Percentiles rank a stretch among this genome's conserved stretches.
These are phyloP conservation scores for Pristis pectinata DNA, from an alignment of 2,797 vertebrate species.

Conservation along the genomic window DNA sequence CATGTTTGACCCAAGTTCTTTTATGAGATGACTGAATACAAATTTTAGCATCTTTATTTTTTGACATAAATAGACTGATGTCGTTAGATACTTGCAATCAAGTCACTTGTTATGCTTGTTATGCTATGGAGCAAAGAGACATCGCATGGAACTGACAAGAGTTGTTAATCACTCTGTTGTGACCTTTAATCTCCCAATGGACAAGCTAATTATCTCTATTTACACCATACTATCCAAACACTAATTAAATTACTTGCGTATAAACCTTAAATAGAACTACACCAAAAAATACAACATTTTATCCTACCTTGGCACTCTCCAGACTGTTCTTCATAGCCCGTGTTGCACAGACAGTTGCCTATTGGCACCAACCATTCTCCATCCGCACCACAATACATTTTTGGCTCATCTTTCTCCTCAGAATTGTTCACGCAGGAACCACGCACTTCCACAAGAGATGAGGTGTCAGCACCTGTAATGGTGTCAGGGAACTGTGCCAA, in stretches of 20 bases:
- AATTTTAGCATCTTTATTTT: background rate
- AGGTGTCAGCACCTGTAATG: constrained; percentile 86
- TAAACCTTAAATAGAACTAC: constrained; percentile 34
- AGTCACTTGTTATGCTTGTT: background rate
- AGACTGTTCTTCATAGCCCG: constrained; percentile 83
- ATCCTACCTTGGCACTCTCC: constrained; percentile 88
- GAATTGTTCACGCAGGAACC: constrained; percentile 96
- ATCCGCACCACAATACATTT: constrained; percentile 97
- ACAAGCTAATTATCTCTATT: constrained; percentile 68
- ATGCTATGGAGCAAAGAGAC: constrained; percentile 42
- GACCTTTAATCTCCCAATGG: constrained; percentile 64
- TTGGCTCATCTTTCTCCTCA: constrained; percentile 91
- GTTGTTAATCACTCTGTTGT: constrained; percentile 65
- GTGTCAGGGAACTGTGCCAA: constrained; percentile 94
- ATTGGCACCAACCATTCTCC: constrained; percentile 98
- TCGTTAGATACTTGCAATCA: background rate
- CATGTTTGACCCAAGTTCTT: background rate
- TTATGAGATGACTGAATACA: background rate
- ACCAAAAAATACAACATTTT: constrained; percentile 29
- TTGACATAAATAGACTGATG: background rate
- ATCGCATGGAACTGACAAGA: constrained; percentile 61
- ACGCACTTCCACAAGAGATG: constrained; percentile 90
- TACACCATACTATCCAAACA: constrained; percentile 66
- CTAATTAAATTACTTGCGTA: constrained; percentile 63
- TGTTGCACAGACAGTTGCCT: constrained; percentile 91